phyloP scores from a whole-genome alignment of 2,797 vertebrate species.

The Anguilla obscura region DNA sequence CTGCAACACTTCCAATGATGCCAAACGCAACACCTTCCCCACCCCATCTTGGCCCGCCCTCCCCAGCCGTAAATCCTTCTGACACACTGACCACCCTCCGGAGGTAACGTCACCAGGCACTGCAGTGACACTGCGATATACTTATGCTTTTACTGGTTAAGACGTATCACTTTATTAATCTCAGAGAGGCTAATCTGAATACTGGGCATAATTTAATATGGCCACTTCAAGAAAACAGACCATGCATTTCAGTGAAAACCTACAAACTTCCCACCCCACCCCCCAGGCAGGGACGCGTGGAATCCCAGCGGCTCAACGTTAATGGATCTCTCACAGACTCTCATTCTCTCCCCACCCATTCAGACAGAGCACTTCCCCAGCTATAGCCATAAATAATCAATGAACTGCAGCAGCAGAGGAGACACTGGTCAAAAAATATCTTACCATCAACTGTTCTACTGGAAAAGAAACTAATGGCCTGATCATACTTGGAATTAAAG shows the following conservation, averaged over 20 bases:
- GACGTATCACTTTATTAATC: not conserved
- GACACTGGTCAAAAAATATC: constrained; percentile 54
- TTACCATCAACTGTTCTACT: constrained; percentile 20
- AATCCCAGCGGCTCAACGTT: constrained; percentile 18
- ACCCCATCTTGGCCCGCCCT: not conserved
- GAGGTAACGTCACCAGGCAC: constrained; percentile 15
- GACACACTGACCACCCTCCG: constrained; percentile 21
- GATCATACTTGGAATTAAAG: not conserved
- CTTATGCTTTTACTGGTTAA: not conserved
- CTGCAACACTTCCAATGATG: constrained; percentile 1
- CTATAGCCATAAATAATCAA: constrained; percentile 72
- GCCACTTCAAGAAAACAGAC: not conserved
- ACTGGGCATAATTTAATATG: constrained; percentile 4
- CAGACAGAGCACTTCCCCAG: constrained; percentile 52
- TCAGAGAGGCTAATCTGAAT: not conserved
- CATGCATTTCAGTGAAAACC: not conserved
- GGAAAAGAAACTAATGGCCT: not conserved
- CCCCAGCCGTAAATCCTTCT: constrained; percentile 21
- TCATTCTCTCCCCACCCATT: constrained; percentile 32
- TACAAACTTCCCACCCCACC: not conserved
- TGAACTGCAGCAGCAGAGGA: constrained; percentile 67
- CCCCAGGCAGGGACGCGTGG: constrained; percentile 31
- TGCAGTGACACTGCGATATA: not conserved
- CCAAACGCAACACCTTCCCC: not conserved
- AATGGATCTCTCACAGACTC: constrained; percentile 35